These are phyloP conservation scores for Euschistus heros DNA, from an alignment of 1,140 invertebrate genomes.

Conservation along the genomic window DNA sequence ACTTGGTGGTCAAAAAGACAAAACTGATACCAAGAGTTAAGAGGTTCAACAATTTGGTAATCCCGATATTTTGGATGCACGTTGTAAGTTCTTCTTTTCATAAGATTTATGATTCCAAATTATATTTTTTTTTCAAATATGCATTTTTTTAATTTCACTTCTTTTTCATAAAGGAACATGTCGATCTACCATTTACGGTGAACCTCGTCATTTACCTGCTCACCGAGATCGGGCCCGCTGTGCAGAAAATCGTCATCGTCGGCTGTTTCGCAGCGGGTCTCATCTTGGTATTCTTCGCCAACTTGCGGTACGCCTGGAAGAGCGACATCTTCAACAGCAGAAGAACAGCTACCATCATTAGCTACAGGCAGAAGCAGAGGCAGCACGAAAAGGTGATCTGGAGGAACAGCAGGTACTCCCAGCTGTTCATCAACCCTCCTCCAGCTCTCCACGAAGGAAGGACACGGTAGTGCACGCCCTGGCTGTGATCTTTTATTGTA, in stretches of 20 bases:
- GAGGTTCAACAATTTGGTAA: conserved; percentile 45
- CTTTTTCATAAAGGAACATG: conserved; percentile 22
- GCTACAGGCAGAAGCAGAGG: conserved; percentile 20
- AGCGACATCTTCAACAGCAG: conserved; percentile 18
- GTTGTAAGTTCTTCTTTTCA: conserved; percentile 40
- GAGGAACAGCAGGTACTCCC: not conserved
- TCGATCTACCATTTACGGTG: conserved; percentile 24
- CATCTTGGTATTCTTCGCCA: conserved; percentile 18
- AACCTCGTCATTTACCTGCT: conserved; percentile 26
- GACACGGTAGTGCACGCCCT: not conserved
- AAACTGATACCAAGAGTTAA: conserved; percentile 41
- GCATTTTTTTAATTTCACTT: not conserved
- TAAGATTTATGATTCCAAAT: not conserved
- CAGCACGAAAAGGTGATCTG: conserved; percentile 1
- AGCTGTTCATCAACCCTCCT: not conserved
- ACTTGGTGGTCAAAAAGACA: conserved; percentile 48
- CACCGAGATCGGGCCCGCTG: conserved; percentile 24
- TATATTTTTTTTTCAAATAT: not conserved
- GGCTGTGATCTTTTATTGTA: not conserved
- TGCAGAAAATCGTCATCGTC: conserved; percentile 6
- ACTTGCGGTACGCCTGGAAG: conserved; percentile 21
- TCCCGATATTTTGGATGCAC: conserved; percentile 56
- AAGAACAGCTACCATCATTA: conserved; percentile 19
- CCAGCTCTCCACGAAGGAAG: not conserved
- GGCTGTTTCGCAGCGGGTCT: conserved; percentile 4